These are phyloP conservation scores for Lipotes vexillifer DNA, from an alignment of 2,113 vertebrate genomes.

Conservation along the genomic window DNA sequence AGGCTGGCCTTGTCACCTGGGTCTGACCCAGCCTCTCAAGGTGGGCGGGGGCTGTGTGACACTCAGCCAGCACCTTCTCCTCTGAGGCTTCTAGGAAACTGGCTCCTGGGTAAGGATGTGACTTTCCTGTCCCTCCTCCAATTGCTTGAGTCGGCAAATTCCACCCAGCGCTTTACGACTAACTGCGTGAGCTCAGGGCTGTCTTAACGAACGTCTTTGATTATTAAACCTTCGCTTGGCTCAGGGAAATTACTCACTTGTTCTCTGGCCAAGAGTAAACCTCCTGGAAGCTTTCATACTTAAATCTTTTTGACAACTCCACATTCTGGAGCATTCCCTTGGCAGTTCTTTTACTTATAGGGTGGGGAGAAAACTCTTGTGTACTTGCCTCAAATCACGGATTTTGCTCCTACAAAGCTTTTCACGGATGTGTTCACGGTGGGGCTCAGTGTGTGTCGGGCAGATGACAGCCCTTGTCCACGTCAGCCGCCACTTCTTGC, in stretches of 20 bases:
- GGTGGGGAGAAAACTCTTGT: neutral
- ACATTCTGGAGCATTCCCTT: neutral
- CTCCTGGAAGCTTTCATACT: neutral
- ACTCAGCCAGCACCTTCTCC: rapidly evolving
- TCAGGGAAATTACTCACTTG: neutral
- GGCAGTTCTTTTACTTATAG: neutral
- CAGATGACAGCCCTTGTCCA: rapidly evolving
- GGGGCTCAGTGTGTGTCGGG: neutral
- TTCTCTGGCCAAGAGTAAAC: neutral
- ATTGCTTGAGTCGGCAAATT: neutral
- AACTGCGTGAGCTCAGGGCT: neutral
- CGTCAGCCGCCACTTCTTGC: neutral
- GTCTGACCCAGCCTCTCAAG: neutral
- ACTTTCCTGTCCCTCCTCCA: rapidly evolving
- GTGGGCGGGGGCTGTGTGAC: rapidly evolving
- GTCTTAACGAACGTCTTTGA: neutral
- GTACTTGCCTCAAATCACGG: neutral
- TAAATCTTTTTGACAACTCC: neutral
- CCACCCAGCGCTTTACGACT: neutral
- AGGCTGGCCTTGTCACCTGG: neutral
- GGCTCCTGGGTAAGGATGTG: neutral
- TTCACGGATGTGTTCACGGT: rapidly evolving
- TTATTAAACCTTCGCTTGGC: neutral
- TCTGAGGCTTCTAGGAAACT: neutral
- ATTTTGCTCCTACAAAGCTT: neutral